Conservation (phyloP, 2,888 invertebrate species). For the Dinocampus coccinellae region DNA sequence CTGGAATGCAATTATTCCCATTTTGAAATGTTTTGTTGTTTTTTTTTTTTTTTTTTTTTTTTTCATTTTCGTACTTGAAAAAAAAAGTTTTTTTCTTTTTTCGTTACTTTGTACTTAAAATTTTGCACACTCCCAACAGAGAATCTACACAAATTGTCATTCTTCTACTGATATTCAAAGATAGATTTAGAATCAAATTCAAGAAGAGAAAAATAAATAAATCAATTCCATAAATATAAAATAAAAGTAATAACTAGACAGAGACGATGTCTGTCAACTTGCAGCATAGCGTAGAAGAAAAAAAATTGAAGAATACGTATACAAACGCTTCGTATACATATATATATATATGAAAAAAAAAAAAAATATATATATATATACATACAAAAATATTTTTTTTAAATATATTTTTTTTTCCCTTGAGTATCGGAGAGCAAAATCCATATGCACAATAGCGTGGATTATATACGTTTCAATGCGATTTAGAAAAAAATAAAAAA, state of each 20-base stretch:
- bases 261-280: no score
- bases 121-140: conserved; percentile 48
- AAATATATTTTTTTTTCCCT: conserved; percentile 1
- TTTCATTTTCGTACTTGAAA: background rate
- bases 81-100: conserved; percentile 11
- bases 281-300: conserved; percentile 33
- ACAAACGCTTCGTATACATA: conserved; percentile 25
- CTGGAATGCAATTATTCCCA: conserved; percentile 67
- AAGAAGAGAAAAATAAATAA: conserved; percentile 31
- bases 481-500: no score
- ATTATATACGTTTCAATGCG: background rate
- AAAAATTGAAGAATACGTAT: conserved; percentile 37
- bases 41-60: conserved; percentile 22
- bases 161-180: conserved; percentile 36
- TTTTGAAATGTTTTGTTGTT: conserved; percentile 50
- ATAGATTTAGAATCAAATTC: conserved; percentile 29
- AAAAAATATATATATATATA: conserved; percentile 36
- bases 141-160: conserved; percentile 49
- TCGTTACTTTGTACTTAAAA: conserved; percentile 19
- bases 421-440: conserved; percentile 16
- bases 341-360: conserved; percentile 24
- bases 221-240: no score
- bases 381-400: no score
- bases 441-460: conserved; percentile 8
- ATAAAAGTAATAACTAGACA: no score